phyloP scores from a whole-genome alignment of 2,113 vertebrate species.

The Platysteira castanea region DNA sequence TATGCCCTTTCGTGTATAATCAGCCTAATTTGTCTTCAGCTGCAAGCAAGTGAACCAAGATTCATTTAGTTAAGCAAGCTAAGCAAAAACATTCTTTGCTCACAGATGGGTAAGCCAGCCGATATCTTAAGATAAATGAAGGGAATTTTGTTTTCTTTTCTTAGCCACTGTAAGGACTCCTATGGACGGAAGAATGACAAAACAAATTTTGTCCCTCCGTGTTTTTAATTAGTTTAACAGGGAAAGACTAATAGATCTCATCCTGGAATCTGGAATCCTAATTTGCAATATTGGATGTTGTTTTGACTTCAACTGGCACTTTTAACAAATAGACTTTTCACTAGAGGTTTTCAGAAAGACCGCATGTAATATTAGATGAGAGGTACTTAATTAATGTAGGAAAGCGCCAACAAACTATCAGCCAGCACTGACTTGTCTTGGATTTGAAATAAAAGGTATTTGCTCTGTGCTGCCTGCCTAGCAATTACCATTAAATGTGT shows the following conservation, averaged over 20 bases:
- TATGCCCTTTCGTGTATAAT: constrained; percentile 34
- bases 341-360: constrained; percentile 57
- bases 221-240: constrained; percentile 32
- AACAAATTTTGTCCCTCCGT: constrained; percentile 12
- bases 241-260: constrained; percentile 54
- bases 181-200: not conserved
- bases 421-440: constrained; percentile 57
- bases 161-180: constrained; percentile 5
- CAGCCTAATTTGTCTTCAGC: constrained; percentile 49
- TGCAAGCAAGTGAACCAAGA: constrained; percentile 40
- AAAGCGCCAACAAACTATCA: constrained; percentile 51
- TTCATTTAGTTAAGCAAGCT: constrained; percentile 43
- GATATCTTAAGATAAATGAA: constrained; percentile 7
- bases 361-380: constrained; percentile 37
- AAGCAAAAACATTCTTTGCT: constrained; percentile 38
- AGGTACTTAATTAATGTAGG: constrained; percentile 62
- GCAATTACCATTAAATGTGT: constrained; percentile 44
- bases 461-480: constrained; percentile 38
- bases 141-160: constrained; percentile 43
- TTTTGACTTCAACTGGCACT: constrained; percentile 48
- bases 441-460: constrained; percentile 65
- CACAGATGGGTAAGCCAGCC: constrained; percentile 25
- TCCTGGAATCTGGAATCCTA: constrained; percentile 5
- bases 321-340: constrained; percentile 61
- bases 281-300: constrained; percentile 44